phyloP scores from a whole-genome alignment of 1,140 invertebrate species.

The Dysdera silvatica region DNA sequence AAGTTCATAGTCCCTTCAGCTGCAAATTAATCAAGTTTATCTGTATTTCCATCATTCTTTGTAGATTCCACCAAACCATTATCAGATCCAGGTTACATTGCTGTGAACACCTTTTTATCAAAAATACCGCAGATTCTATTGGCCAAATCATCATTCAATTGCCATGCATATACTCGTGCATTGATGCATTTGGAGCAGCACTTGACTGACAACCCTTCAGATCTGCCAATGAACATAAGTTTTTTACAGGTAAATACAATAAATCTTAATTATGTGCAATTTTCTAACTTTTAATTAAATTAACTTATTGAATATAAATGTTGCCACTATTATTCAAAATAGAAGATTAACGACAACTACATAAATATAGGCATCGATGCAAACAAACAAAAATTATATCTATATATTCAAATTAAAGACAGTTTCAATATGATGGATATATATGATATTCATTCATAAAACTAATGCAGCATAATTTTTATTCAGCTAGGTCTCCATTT shows the following conservation, averaged over 20 bases:
- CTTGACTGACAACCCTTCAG: constrained; percentile 38
- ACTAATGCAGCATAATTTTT: too few species aligned
- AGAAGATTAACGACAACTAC: too few species aligned
- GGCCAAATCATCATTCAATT: constrained; percentile 49
- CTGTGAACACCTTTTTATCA: constrained; percentile 24
- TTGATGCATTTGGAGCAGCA: constrained; percentile 51
- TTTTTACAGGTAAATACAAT: constrained; percentile 45
- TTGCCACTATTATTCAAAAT: too few species aligned
- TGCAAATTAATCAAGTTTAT: neutral
- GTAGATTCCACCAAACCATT: neutral
- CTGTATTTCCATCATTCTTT: neutral
- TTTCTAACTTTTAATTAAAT: too few species aligned
- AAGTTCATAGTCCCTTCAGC: too few species aligned
- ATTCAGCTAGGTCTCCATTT: too few species aligned
- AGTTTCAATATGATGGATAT: too few species aligned
- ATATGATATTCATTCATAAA: too few species aligned
- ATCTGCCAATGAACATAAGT: constrained; percentile 44
- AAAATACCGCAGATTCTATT: constrained; percentile 48
- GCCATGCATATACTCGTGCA: constrained; percentile 49
- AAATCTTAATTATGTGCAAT: neutral
- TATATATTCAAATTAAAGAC: too few species aligned
- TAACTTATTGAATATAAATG: too few species aligned
- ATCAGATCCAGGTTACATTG: neutral
- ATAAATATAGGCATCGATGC: too few species aligned
- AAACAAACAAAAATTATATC: too few species aligned